Conservation (phyloP, 2,888 invertebrate genomes). For the Hanleya hanleyi region DNA sequence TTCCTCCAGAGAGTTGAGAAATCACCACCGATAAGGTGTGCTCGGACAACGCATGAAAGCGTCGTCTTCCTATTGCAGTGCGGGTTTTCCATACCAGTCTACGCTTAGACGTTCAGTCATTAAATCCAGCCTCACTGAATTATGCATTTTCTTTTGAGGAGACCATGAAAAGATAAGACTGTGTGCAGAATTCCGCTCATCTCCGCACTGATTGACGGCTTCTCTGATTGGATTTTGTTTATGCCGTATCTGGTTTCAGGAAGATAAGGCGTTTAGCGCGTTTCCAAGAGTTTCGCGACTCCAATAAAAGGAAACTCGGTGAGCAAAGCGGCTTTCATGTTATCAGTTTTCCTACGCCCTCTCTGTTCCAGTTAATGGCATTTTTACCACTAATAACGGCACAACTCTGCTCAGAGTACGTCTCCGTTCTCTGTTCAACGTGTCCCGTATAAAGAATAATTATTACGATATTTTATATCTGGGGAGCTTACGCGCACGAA, state of each 20-base stretch:
- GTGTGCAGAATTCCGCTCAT: background rate
- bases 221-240: conserved; percentile 5
- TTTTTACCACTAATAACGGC: too few relatives aligned
- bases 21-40: background rate
- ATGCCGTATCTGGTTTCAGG: conserved; percentile 8
- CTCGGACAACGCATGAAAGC: background rate
- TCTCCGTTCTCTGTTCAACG: too few relatives aligned
- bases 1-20: background rate
- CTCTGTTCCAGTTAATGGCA: too few relatives aligned
- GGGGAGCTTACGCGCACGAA: background rate
- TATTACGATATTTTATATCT: background rate
- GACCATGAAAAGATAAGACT: background rate
- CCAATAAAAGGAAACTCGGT: background rate
- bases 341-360: conserved; percentile 1
- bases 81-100: background rate
- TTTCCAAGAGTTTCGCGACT: background rate
- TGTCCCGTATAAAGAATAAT: background rate
- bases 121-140: background rate
- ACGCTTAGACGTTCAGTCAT: background rate
- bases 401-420: too few relatives aligned
- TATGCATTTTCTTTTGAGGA: background rate
- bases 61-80: background rate
- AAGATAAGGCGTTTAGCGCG: conserved; percentile 3
- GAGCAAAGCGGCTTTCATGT: conserved; percentile 6
- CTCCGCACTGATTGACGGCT: background rate